phyloP scores from a whole-genome alignment of 30 jellyfish, hydroid and myxozoan species.

The Pelagia noctiluca region DNA sequence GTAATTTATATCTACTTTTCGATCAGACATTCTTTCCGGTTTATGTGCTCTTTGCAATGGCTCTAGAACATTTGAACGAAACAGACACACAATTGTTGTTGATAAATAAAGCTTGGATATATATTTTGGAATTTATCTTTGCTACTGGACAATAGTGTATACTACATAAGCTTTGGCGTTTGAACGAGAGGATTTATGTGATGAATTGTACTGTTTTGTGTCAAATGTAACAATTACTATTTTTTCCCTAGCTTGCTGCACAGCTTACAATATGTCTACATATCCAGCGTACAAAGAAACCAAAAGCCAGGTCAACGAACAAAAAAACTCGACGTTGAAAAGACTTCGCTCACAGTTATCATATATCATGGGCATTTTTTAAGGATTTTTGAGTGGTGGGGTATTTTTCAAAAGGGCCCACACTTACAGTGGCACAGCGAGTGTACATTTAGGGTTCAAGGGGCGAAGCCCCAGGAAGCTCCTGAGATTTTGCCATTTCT shows the following conservation, averaged over 20 bases:
- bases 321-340: neutral
- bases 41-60: neutral
- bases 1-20: neutral
- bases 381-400: too few relatives aligned
- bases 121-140: neutral
- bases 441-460: too few relatives aligned
- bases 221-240: neutral
- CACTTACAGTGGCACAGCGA: too few relatives aligned
- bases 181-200: neutral
- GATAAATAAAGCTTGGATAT: neutral
- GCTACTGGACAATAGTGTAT: neutral
- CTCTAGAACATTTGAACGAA: neutral
- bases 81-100: slow-evolving; percentile 3
- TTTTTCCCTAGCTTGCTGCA: slow-evolving; percentile 6
- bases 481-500: too few relatives aligned
- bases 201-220: neutral
- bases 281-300: slow-evolving; percentile 5
- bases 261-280: slow-evolving; percentile 3
- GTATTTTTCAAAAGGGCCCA: too few relatives aligned
- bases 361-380: too few relatives aligned
- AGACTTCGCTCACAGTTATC: slow-evolving; percentile 6
- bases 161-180: slow-evolving; percentile 5
- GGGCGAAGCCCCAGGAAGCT: too few relatives aligned
- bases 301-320: slow-evolving; percentile 1
- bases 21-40: neutral